Evolutionary conservation across 2,797 vertebrate species (phyloP).

Genomic region (Lepilemur ruficaudatus): DNA sequence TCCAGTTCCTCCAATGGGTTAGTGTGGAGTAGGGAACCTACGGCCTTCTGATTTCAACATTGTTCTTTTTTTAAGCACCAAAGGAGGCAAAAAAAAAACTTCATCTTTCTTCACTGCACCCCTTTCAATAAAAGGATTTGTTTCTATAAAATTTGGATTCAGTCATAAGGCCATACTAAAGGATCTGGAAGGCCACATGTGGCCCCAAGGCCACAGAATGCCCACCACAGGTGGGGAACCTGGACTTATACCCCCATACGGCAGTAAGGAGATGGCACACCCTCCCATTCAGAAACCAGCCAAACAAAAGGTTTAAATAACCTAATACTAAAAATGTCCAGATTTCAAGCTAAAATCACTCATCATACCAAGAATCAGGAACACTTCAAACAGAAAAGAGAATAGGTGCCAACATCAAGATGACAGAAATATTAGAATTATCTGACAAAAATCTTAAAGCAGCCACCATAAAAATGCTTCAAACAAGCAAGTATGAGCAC

Average conservation of each 20-base stretch:
- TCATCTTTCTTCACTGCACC: no score
- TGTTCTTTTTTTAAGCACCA: no score
- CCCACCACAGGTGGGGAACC: neutral
- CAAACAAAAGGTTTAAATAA: neutral
- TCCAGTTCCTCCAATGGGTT: neutral
- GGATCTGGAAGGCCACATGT: no score
- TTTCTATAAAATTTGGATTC: no score
- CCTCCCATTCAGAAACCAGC: neutral
- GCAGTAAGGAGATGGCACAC: neutral
- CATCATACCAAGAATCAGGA: neutral
- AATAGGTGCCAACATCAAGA: neutral
- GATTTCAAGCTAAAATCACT: slow-evolving; percentile 3
- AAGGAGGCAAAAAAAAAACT: no score
- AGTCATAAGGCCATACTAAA: no score
- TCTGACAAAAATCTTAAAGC: neutral
- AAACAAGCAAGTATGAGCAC: neutral
- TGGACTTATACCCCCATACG: neutral
- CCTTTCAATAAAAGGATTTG: no score
- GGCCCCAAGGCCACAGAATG: no score
- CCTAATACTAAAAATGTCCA: neutral
- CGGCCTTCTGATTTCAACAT: no score
- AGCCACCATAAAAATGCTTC: slow-evolving; percentile 24
- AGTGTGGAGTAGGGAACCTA: neutral
- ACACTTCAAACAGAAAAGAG: neutral
- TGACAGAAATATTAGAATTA: neutral